Evolutionary conservation across 2,888 invertebrate species (phyloP).

Genomic region (Parnassius apollo): DNA sequence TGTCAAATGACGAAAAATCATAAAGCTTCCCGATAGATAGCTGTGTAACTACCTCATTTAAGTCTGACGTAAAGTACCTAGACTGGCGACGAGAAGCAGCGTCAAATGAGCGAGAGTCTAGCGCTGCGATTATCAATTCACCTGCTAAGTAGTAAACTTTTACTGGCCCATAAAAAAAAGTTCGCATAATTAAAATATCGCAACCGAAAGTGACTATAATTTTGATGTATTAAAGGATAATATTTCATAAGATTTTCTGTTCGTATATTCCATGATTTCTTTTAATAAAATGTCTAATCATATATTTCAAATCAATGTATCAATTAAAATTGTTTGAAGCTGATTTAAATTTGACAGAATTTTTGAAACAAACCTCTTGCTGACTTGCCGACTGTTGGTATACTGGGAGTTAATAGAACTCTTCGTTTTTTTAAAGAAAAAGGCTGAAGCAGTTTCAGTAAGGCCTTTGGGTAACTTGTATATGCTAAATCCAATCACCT

Average conservation of each 20-base stretch:
- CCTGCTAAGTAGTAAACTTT: too few relatives aligned
- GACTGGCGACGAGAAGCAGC: too few relatives aligned
- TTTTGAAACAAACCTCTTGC: constrained; percentile 54
- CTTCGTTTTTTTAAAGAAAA: constrained; percentile 92
- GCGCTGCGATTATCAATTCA: too few relatives aligned
- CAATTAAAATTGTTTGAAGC: background rate
- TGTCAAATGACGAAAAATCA: too few relatives aligned
- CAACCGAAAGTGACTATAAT: background rate
- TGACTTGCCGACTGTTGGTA: constrained; percentile 94
- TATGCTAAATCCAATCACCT: constrained; percentile 95
- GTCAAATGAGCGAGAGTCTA: too few relatives aligned
- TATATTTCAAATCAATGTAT: background rate
- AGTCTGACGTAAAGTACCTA: too few relatives aligned
- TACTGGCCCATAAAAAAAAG: too few relatives aligned
- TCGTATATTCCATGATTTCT: background rate
- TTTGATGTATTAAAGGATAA: background rate
- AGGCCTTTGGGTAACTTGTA: constrained; percentile 86
- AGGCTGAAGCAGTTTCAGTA: constrained; percentile 88
- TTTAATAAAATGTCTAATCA: background rate
- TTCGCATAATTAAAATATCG: background rate
- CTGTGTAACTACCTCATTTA: too few relatives aligned
- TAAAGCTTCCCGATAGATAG: too few relatives aligned
- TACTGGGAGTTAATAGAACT: constrained; percentile 94
- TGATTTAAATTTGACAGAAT: too few relatives aligned
- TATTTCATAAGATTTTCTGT: background rate